Evolutionary conservation across 2,888 invertebrate genomes (phyloP).

Genomic region (Panzeria rudis): DNA sequence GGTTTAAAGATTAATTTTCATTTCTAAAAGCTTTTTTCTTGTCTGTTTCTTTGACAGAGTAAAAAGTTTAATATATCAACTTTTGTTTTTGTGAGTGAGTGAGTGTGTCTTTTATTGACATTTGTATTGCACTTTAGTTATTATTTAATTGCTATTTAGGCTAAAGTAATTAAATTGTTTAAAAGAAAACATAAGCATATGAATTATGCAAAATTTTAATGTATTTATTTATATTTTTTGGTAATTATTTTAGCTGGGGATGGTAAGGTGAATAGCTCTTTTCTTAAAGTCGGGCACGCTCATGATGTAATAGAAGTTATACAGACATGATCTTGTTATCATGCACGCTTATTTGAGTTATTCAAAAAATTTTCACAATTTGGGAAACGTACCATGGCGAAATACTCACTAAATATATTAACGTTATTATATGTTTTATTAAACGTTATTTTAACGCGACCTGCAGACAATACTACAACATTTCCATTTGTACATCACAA

Average conservation of each 20-base stretch:
- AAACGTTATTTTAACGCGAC: too few species aligned
- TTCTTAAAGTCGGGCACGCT: too few species aligned
- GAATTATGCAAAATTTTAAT: constrained; percentile 62
- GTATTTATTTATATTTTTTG: background rate
- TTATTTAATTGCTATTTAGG: constrained; percentile 71
- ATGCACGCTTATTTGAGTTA: too few species aligned
- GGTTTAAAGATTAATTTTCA: constrained; percentile 59
- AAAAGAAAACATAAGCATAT: background rate
- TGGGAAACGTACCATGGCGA: too few species aligned
- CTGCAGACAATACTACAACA: too few species aligned
- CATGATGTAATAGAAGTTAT: too few species aligned
- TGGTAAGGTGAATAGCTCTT: background rate
- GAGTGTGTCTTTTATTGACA: constrained; percentile 22
- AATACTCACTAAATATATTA: too few species aligned
- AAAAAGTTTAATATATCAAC: background rate
- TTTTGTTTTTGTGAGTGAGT: constrained; percentile 9
- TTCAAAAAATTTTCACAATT: too few species aligned
- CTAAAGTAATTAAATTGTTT: constrained; percentile 71
- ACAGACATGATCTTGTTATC: too few species aligned
- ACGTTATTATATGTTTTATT: too few species aligned
- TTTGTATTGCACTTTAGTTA: constrained; percentile 47
- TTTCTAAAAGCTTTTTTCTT: constrained; percentile 27
- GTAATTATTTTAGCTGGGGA: background rate
- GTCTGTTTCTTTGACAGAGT: background rate
- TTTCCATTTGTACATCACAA: too few species aligned